These are phyloP conservation scores for Scolopax rusticola DNA, from an alignment of 2,797 vertebrate species.

Conservation along the genomic window DNA sequence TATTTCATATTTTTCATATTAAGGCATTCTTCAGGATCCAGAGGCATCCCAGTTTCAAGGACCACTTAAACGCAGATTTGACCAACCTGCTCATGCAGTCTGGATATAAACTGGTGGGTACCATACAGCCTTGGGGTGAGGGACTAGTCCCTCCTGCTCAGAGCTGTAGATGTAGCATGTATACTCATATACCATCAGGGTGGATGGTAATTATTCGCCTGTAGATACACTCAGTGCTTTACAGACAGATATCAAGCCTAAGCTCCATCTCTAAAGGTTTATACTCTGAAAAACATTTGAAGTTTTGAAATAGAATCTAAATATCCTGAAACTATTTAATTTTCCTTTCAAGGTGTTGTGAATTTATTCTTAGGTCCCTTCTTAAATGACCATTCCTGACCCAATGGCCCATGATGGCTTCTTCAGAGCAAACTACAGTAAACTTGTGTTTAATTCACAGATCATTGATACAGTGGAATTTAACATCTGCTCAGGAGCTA, in stretches of 20 bases:
- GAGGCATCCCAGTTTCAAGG: background rate
- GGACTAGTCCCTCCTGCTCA: background rate
- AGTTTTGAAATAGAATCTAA: background rate
- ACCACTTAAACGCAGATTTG: background rate
- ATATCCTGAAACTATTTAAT: background rate
- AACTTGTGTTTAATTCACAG: conserved; percentile 64
- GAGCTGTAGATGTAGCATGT: background rate
- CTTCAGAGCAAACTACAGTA: conserved; percentile 37
- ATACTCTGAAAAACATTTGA: background rate
- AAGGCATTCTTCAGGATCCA: background rate
- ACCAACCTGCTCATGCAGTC: background rate
- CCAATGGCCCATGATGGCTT: conserved; percentile 44
- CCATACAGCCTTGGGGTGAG: background rate
- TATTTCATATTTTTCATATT: background rate
- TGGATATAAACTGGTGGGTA: background rate
- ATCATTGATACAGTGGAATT: conserved; percentile 51
- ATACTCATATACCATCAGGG: background rate
- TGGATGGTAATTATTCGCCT: background rate
- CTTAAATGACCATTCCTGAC: conserved; percentile 59
- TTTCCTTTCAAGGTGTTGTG: conserved; percentile 20
- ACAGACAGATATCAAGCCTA: background rate
- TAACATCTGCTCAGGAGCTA: conserved; percentile 57
- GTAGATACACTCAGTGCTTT: rapidly evolving
- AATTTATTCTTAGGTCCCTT: conserved; percentile 16
- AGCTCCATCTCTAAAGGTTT: background rate